Evolutionary conservation across 2,888 invertebrate genomes (phyloP).

Genomic region (Ischnus inquisitorius): DNA sequence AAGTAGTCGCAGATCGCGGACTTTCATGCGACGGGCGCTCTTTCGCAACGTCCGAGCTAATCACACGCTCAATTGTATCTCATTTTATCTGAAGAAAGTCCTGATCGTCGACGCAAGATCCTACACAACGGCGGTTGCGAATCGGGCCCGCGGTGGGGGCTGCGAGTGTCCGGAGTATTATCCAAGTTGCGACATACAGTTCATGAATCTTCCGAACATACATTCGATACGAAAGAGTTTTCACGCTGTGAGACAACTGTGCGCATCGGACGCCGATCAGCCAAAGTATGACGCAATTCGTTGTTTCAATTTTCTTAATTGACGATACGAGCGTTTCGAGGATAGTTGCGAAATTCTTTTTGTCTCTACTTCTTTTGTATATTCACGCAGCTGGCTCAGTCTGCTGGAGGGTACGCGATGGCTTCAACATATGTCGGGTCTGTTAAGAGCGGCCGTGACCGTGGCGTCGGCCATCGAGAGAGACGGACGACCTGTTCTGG

Average conservation of each 20-base stretch:
- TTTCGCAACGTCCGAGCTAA: background rate
- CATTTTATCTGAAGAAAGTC: constrained; percentile 88
- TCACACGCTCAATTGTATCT: background rate
- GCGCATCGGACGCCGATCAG: constrained; percentile 92
- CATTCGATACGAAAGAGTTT: constrained; percentile 98
- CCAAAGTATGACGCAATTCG: constrained; percentile 88
- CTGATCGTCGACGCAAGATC: constrained; percentile 98
- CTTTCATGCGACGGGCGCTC: background rate
- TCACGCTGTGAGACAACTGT: constrained; percentile 92
- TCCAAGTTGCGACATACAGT: constrained; percentile 97
- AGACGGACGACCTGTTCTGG: constrained; percentile 95
- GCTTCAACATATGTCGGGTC: constrained; percentile 95
- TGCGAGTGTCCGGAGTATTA: constrained; percentile 99
- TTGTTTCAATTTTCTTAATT: background rate
- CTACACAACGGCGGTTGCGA: constrained; percentile 98
- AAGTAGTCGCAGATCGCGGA: constrained; percentile 32
- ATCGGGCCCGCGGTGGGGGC: constrained; percentile 98
- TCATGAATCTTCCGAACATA: constrained; percentile 99
- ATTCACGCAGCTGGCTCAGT: constrained; percentile 92
- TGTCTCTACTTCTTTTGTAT: background rate
- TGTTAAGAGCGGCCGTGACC: constrained; percentile 93
- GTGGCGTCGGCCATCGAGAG: constrained; percentile 93
- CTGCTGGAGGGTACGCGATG: constrained; percentile 95
- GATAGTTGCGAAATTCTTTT: background rate
- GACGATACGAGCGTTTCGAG: background rate